Evolutionary conservation across 1,140 invertebrate species (phyloP).

Genomic region (Gonioctena quinquepunctata): DNA sequence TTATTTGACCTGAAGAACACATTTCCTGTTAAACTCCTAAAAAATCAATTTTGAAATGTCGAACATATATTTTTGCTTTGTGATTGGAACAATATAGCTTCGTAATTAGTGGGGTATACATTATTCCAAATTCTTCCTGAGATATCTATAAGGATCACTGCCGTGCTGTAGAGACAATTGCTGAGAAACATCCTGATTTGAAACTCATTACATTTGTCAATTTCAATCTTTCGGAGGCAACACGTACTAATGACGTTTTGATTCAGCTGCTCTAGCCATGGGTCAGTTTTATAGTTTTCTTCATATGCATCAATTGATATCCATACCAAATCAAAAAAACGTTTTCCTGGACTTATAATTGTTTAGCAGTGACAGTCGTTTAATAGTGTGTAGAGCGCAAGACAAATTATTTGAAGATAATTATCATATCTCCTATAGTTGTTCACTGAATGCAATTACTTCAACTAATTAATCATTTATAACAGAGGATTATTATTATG

Average conservation of each 20-base stretch:
- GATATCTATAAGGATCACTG: neutral
- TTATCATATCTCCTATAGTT: no score
- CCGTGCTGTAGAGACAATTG: neutral
- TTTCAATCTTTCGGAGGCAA: neutral
- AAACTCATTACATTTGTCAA: neutral
- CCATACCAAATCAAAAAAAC: neutral
- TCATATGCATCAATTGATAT: neutral
- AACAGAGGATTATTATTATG: no score
- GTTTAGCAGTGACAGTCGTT: neutral
- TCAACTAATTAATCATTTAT: neutral
- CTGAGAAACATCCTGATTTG: neutral
- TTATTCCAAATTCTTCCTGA: neutral
- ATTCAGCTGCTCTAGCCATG: neutral
- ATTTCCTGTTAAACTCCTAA: neutral
- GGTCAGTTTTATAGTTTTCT: neutral
- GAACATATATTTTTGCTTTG: neutral
- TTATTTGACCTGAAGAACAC: neutral
- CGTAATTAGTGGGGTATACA: neutral
- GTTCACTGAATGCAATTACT: neutral
- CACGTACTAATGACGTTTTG: neutral
- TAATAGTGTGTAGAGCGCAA: neutral
- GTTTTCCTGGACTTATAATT: neutral
- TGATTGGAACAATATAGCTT: neutral
- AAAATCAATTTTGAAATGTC: neutral
- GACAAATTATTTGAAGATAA: neutral